These are phyloP conservation scores for Drosophila flavopinicola DNA, from an alignment of 2,888 invertebrate genomes.

Conservation along the genomic window DNA sequence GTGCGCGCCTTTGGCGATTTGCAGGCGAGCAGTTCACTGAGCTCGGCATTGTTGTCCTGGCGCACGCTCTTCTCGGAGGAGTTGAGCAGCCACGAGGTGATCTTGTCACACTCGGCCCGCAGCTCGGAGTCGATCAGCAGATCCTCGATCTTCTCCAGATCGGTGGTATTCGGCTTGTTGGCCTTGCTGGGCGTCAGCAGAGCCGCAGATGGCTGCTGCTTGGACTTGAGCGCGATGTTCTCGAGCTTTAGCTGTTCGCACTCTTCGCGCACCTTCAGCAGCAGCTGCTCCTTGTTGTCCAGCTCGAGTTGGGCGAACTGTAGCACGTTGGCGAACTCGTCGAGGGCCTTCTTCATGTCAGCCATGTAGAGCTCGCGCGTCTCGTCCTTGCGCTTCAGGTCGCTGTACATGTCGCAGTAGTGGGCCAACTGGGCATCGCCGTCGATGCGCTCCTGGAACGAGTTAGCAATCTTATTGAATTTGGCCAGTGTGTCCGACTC, in stretches of 20 bases:
- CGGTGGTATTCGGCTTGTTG: conserved; percentile 80
- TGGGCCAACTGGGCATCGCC: conserved; percentile 83
- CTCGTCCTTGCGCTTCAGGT: conserved; percentile 83
- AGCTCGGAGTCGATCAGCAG: conserved; percentile 80
- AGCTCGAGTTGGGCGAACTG: conserved; percentile 84
- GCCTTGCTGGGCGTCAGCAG: conserved; percentile 66
- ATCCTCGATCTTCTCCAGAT: conserved; percentile 82
- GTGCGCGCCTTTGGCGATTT: conserved; percentile 68
- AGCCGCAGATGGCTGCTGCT: conserved; percentile 65
- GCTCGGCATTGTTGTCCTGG: conserved; percentile 74
- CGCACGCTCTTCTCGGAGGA: conserved; percentile 79
- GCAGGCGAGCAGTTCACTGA: conserved; percentile 74
- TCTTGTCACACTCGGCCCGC: conserved; percentile 82
- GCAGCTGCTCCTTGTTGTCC: conserved; percentile 83
- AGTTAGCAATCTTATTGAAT: conserved; percentile 84
- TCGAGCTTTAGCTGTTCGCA: conserved; percentile 83
- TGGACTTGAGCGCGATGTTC: conserved; percentile 83
- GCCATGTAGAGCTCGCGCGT: conserved; percentile 83
- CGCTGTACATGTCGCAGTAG: conserved; percentile 83
- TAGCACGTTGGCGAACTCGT: conserved; percentile 84
- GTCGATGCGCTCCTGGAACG: conserved; percentile 84
- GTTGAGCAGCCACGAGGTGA: conserved; percentile 81
- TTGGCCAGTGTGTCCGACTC: conserved; percentile 84
- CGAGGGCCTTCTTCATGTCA: conserved; percentile 84
- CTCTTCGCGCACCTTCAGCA: conserved; percentile 81